phyloP scores from a whole-genome alignment of 2,888 invertebrate species.

The Uloborus plumipes region DNA sequence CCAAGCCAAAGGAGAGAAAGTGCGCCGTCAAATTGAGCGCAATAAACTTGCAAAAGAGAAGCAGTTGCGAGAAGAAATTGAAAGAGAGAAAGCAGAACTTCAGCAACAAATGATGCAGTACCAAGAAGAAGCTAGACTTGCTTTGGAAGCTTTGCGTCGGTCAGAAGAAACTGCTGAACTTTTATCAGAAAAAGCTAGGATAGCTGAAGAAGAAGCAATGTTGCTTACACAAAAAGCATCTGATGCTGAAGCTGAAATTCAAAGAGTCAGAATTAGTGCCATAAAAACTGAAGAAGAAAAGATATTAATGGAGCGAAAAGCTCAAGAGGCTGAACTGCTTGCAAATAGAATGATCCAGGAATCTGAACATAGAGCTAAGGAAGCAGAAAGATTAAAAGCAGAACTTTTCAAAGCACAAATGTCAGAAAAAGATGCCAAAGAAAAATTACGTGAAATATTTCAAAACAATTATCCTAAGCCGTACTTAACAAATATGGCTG shows the following conservation, averaged over 20 bases:
- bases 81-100: constrained; percentile 90
- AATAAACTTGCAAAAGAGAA: constrained; percentile 92
- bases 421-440: constrained; percentile 93
- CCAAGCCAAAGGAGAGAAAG: constrained; percentile 95
- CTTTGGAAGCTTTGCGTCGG: constrained; percentile 92
- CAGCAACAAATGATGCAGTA: constrained; percentile 89
- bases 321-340: constrained; percentile 92
- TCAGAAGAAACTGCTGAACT: constrained; percentile 97
- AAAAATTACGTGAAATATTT: constrained; percentile 81
- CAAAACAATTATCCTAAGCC: constrained; percentile 64
- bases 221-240: constrained; percentile 93
- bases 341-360: constrained; percentile 91
- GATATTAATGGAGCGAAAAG: constrained; percentile 89
- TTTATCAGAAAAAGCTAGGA: constrained; percentile 93
- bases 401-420: constrained; percentile 87
- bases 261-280: constrained; percentile 77
- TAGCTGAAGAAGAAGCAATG: constrained; percentile 96
- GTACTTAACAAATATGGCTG: constrained; percentile 73
- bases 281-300: constrained; percentile 90
- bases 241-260: constrained; percentile 95
- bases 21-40: constrained; percentile 79
- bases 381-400: constrained; percentile 87
- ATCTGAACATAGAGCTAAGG: constrained; percentile 87
- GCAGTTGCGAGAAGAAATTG: constrained; percentile 90
- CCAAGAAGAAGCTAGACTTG: constrained; percentile 91